A percentile compares a stretch with the other conserved stretches of the same genome.
Conservation (phyloP, 1,140 invertebrate genomes). For the Mesaphorura yosii region DNA sequence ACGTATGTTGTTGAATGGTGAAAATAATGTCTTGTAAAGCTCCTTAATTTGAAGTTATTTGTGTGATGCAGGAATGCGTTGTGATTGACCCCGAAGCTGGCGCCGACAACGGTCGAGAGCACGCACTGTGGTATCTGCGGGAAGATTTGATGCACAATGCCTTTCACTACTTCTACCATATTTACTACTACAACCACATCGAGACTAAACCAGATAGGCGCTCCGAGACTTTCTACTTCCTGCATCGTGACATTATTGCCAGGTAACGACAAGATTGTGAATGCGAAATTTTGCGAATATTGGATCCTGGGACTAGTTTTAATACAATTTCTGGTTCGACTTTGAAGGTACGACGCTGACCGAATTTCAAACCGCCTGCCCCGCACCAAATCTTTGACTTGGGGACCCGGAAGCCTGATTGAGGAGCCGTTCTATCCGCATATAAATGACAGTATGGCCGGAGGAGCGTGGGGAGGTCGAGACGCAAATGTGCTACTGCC, state of each 20-base stretch:
- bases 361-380: slow-evolving; percentile 17
- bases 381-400: not conserved
- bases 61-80: not conserved
- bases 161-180: not conserved
- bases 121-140: slow-evolving; percentile 4
- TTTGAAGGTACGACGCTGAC: slow-evolving; percentile 2
- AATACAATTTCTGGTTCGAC: not conserved
- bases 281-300: too few relatives aligned
- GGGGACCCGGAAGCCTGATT: not conserved
- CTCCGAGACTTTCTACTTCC: not conserved
- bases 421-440: not conserved
- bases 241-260: not conserved
- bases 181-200: not conserved
- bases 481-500: slow-evolving; percentile 10
- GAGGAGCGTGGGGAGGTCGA: slow-evolving; percentile 12
- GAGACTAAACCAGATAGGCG: not conserved
- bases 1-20: too few relatives aligned
- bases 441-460: slow-evolving; percentile 15
- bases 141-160: slow-evolving; percentile 3
- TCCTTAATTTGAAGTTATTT: too few relatives aligned
- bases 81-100: not conserved
- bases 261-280: too few relatives aligned
- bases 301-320: too few relatives aligned
- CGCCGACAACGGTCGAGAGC: slow-evolving; percentile 1
- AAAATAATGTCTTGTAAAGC: too few relatives aligned